phyloP scores from a whole-genome alignment of 1,140 invertebrate species.

The Asbolus verrucosus region DNA sequence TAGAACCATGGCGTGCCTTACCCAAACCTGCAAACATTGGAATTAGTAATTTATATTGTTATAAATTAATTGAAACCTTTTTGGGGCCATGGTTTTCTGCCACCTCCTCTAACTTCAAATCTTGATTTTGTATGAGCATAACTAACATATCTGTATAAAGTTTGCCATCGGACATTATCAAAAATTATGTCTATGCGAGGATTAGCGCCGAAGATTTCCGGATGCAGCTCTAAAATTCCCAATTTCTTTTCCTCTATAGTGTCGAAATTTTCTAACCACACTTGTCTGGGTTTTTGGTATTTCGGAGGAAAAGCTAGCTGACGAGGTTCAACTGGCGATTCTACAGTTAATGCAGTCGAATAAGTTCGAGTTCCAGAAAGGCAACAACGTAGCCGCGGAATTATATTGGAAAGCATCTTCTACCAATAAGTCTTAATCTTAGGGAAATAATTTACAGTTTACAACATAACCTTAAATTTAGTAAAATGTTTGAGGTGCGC shows the following conservation, averaged over 20 bases:
- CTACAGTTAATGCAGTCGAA: neutral
- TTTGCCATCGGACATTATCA: conserved; percentile 91
- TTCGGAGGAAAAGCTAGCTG: conserved; percentile 60
- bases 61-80: conserved; percentile 79
- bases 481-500: no score
- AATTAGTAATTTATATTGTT: conserved; percentile 76
- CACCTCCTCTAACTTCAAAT: conserved; percentile 89
- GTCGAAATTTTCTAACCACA: conserved; percentile 93
- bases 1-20: conserved; percentile 90
- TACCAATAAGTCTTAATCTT: no score
- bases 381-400: neutral
- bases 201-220: conserved; percentile 83
- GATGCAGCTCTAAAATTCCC: conserved; percentile 89
- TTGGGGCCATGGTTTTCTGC: conserved; percentile 94
- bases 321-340: neutral
- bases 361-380: neutral
- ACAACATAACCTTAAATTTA: no score
- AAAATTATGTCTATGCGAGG: conserved; percentile 92
- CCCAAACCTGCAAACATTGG: conserved; percentile 68
- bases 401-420: neutral
- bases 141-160: conserved; percentile 82
- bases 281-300: conserved; percentile 78
- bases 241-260: conserved; percentile 83
- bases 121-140: conserved; percentile 80
- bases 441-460: no score